These are phyloP conservation scores for Carettochelys insculpta DNA, from an alignment of 2,113 vertebrate genomes.

Conservation along the genomic window DNA sequence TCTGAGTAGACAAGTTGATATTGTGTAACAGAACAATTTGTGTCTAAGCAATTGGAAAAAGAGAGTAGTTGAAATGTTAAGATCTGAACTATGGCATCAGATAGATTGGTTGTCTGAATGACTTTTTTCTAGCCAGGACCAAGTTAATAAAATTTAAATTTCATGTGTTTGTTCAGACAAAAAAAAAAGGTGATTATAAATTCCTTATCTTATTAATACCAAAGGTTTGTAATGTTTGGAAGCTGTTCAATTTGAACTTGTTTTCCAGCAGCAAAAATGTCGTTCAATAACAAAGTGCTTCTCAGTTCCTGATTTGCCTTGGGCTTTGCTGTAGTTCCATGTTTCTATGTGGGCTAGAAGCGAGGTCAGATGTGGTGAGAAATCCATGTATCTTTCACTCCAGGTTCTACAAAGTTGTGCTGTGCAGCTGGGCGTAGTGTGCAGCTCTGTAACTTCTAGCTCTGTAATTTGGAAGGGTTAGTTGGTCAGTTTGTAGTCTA, in stretches of 20 bases:
- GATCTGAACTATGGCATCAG: fast-evolving
- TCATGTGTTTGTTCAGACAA: background rate
- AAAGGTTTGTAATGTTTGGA: background rate
- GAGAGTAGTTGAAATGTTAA: background rate
- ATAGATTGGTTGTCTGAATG: background rate
- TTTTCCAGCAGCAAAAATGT: background rate
- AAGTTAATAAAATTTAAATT: background rate
- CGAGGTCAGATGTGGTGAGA: background rate
- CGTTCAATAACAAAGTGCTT: background rate
- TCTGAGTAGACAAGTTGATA: background rate
- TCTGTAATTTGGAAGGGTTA: background rate
- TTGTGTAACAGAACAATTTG: background rate
- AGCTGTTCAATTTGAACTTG: background rate
- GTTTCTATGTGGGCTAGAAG: background rate
- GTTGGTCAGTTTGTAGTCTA: background rate
- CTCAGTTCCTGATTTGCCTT: background rate
- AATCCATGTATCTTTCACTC: background rate
- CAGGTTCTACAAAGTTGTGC: background rate
- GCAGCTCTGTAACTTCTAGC: background rate
- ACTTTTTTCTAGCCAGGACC: background rate
- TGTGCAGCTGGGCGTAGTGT: background rate
- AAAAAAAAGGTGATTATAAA: background rate
- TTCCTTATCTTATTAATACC: background rate
- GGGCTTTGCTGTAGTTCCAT: background rate
- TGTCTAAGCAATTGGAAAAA: background rate